phyloP scores from a whole-genome alignment of 2,797 vertebrate species.

The Spizella passerina region DNA sequence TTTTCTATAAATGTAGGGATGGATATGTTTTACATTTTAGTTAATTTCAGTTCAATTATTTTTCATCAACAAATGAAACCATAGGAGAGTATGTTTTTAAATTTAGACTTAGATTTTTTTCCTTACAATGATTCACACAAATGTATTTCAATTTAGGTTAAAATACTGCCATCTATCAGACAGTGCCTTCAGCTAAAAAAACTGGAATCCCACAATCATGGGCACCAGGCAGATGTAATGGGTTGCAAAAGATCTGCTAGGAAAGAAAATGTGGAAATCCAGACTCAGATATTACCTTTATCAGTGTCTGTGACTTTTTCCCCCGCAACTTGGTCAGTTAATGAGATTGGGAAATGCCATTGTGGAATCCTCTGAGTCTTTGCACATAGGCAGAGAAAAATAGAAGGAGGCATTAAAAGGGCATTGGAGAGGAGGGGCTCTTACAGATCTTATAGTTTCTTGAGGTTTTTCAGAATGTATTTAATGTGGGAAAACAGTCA shows the following conservation, averaged over 20 bases:
- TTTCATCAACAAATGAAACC: neutral
- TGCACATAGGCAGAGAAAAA: neutral
- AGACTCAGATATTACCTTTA: neutral
- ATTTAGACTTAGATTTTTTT: neutral
- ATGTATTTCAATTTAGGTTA: neutral
- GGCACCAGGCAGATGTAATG: neutral
- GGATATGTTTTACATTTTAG: neutral
- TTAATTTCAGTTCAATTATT: neutral
- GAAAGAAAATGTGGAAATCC: neutral
- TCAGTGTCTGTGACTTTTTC: neutral
- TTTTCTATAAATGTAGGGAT: neutral
- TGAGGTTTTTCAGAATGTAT: neutral
- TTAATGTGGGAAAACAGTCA: neutral
- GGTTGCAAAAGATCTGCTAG: neutral
- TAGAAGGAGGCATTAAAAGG: neutral
- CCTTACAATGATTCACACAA: neutral
- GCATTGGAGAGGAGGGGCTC: fast-evolving
- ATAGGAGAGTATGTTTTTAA: neutral
- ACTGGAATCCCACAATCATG: neutral
- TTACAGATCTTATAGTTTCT: neutral
- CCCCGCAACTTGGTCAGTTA: neutral
- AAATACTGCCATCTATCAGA: neutral
- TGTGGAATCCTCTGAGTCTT: neutral
- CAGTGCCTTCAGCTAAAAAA: neutral
- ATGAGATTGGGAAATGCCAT: neutral